phyloP scores from a whole-genome alignment of 64 coral and sea anemone species.

The Hydrozoanthus tunicans region DNA sequence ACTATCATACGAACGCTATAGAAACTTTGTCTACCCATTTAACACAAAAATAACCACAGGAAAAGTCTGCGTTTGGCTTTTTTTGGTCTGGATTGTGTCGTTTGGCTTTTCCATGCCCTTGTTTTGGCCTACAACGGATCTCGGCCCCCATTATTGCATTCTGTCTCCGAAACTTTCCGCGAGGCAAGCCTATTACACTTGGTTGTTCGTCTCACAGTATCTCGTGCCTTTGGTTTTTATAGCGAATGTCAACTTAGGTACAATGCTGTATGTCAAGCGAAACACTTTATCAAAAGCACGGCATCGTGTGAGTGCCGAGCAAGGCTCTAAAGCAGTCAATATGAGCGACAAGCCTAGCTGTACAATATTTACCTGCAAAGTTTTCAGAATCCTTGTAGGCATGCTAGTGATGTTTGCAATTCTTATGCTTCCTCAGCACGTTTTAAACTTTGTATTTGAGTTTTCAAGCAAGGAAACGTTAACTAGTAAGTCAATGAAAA shows the following conservation, averaged over 20 bases:
- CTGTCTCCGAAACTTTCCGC: not conserved
- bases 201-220: slow-evolving; percentile 42
- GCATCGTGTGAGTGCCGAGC: not conserved
- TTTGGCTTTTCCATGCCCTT: slow-evolving; percentile 20
- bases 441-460: slow-evolving; percentile 31
- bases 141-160: slow-evolving; percentile 20
- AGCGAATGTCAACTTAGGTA: slow-evolving; percentile 9
- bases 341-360: not conserved
- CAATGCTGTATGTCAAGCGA: slow-evolving; percentile 5
- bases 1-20: slow-evolving; percentile 35
- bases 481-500: slow-evolving; percentile 5
- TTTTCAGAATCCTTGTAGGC: slow-evolving; percentile 6
- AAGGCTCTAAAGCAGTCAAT: not conserved
- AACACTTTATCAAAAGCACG: not conserved
- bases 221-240: slow-evolving; percentile 18
- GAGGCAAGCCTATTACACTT: slow-evolving; percentile 11
- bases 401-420: slow-evolving; percentile 45
- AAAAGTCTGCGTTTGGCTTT: slow-evolving; percentile 20
- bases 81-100: slow-evolving; percentile 13
- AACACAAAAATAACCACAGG: slow-evolving; percentile 21
- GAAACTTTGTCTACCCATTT: slow-evolving; percentile 37
- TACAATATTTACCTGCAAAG: slow-evolving; percentile 29
- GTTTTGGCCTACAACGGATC: slow-evolving; percentile 1
- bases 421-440: slow-evolving; percentile 33
- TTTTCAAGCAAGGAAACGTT: slow-evolving; percentile 14